A percentile compares a stretch with the other conserved stretches of the same genome.
Evolutionary conservation across 2,888 invertebrate genomes (phyloP).

Genomic region (Drosophila yooni): DNA sequence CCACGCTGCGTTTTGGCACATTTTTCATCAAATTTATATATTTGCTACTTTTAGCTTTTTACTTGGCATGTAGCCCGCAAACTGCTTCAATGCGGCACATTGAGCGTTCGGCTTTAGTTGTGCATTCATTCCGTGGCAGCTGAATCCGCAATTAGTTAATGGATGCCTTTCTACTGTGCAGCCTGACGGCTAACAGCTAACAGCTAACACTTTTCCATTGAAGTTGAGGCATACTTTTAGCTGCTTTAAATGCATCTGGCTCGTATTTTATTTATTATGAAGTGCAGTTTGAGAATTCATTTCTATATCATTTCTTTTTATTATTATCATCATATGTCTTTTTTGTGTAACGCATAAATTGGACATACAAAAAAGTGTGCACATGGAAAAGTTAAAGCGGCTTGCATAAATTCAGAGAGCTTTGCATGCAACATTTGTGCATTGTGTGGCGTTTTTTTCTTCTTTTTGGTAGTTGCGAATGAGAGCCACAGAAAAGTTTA

Average conservation of each 20-base stretch:
- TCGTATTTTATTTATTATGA: slow-evolving; percentile 53
- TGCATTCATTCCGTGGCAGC: slow-evolving; percentile 33
- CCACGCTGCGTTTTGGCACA: slow-evolving; percentile 58
- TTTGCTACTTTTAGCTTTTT: slow-evolving; percentile 30
- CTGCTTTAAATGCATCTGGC: slow-evolving; percentile 52
- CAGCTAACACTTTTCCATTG: slow-evolving; percentile 3
- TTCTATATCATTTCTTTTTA: slow-evolving; percentile 14
- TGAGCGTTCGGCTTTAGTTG: slow-evolving; percentile 21
- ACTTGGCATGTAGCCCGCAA: slow-evolving; percentile 58
- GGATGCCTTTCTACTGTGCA: slow-evolving; percentile 46
- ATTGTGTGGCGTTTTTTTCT: slow-evolving; percentile 52
- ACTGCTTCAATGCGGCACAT: slow-evolving; percentile 47
- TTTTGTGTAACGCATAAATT: slow-evolving; percentile 47
- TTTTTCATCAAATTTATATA: slow-evolving; percentile 52
- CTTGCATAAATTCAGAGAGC: slow-evolving; percentile 67
- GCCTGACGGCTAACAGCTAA: background rate
- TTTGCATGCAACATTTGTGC: slow-evolving; percentile 33
- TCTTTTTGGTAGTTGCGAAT: slow-evolving; percentile 30
- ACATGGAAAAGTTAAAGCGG: slow-evolving; percentile 45
- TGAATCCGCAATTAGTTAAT: slow-evolving; percentile 78
- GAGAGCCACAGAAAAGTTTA: slow-evolving; percentile 54
- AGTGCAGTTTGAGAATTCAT: slow-evolving; percentile 22
- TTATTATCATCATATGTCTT: background rate
- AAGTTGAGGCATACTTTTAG: slow-evolving; percentile 27
- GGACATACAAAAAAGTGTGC: slow-evolving; percentile 50